Conservation (phyloP, 2,113 vertebrate species). For the Calidris pygmaea region DNA sequence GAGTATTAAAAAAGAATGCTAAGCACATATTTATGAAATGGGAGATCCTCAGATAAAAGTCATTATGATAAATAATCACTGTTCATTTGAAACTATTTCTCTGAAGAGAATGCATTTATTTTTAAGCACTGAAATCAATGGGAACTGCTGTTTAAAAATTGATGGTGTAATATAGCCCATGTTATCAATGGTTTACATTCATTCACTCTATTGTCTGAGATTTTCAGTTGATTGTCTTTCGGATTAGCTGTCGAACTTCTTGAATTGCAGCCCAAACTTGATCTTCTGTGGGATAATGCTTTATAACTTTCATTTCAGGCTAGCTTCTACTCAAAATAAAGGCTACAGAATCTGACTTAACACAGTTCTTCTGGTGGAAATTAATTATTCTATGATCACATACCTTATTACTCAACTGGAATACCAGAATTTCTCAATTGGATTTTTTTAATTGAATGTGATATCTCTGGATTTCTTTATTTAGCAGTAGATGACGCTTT, state of each 20-base stretch:
- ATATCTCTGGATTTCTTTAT: background rate
- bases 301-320: background rate
- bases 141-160: slow-evolving; percentile 5
- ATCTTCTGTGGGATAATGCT: background rate
- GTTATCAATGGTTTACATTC: background rate
- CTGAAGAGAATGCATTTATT: slow-evolving; percentile 14
- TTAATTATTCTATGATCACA: background rate
- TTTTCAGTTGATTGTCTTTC: background rate
- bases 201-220: background rate
- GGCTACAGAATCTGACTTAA: background rate
- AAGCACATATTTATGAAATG: background rate
- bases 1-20: background rate
- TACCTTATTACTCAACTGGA: background rate
- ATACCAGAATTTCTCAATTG: background rate
- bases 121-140: slow-evolving; percentile 27
- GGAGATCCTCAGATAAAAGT: background rate
- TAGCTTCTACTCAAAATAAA: background rate
- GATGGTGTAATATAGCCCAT: background rate
- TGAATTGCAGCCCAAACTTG: background rate
- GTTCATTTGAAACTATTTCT: slow-evolving; percentile 16
- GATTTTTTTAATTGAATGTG: background rate
- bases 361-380: background rate
- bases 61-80: slow-evolving; percentile 10
- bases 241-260: background rate
- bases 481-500: background rate